These are phyloP conservation scores for Actinopyga echinites DNA, from an alignment of 53 echinoderm and acorn worm species.

Conservation along the genomic window DNA sequence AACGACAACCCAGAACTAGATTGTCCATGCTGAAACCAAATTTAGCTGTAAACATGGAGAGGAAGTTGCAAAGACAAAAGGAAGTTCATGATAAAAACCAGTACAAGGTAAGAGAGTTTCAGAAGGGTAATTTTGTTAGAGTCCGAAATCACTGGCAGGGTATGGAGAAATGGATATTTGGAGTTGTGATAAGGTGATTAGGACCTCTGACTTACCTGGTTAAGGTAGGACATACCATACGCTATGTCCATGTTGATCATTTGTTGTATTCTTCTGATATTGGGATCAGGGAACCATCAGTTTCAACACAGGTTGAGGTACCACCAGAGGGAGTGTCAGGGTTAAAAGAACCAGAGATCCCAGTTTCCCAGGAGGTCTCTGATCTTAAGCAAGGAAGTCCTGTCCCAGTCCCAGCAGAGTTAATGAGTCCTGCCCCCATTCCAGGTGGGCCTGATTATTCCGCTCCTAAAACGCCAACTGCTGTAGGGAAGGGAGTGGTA, in stretches of 20 bases:
- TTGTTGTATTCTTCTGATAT: too few relatives aligned
- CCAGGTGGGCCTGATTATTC: too few relatives aligned
- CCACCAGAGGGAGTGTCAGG: too few relatives aligned
- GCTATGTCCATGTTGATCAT: background rate
- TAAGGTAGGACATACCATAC: background rate
- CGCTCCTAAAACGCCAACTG: too few relatives aligned
- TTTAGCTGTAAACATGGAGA: background rate
- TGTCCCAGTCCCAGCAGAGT: too few relatives aligned
- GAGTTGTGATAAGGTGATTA: slow-evolving; percentile 6
- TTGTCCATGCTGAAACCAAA: background rate
- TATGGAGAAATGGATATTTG: background rate
- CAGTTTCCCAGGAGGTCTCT: too few relatives aligned
- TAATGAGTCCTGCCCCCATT: too few relatives aligned
- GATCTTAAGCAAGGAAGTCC: too few relatives aligned
- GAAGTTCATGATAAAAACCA: background rate
- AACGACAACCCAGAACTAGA: background rate
- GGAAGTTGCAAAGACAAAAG: background rate
- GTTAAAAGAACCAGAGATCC: too few relatives aligned
- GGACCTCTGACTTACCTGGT: background rate
- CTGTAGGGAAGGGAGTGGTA: too few relatives aligned
- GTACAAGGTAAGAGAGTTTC: background rate
- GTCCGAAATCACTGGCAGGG: background rate
- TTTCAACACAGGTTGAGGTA: too few relatives aligned
- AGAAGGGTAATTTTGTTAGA: background rate
- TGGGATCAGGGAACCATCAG: too few relatives aligned